phyloP scores from a whole-genome alignment of 2,113 vertebrate genomes.

The Physeter macrocephalus region DNA sequence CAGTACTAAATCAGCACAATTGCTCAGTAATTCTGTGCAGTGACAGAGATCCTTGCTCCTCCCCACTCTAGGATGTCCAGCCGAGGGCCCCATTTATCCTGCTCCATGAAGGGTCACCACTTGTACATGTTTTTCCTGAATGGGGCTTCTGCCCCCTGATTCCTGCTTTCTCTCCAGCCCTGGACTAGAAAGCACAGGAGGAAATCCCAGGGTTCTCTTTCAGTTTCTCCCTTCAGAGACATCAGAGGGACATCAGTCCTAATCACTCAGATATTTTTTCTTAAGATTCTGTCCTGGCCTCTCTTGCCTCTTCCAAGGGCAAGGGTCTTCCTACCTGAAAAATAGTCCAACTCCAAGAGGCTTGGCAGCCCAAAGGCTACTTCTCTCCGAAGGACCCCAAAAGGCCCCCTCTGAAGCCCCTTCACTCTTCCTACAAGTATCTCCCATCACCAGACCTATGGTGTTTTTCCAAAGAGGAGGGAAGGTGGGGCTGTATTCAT shows the following conservation, averaged over 20 bases:
- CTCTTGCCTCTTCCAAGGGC: neutral
- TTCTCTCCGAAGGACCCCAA: neutral
- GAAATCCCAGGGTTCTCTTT: neutral
- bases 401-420: neutral
- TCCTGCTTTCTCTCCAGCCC: neutral
- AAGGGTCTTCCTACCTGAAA: neutral
- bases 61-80: neutral
- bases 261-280: neutral
- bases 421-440: neutral
- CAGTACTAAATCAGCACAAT: neutral
- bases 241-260: neutral
- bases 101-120: neutral
- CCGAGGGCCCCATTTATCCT: neutral
- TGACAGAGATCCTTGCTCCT: neutral
- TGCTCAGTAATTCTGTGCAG: neutral
- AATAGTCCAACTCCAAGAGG: neutral
- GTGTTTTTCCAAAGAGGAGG: neutral
- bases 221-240: neutral
- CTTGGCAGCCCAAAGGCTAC: neutral
- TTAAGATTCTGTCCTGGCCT: neutral
- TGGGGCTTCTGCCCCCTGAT: neutral
- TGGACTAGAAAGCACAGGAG: neutral
- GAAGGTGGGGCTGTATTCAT: neutral
- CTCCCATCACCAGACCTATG: neutral
- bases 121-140: rapidly evolving